Conservation (phyloP, 2,113 vertebrate genomes). For the Prietella phreatophila region DNA sequence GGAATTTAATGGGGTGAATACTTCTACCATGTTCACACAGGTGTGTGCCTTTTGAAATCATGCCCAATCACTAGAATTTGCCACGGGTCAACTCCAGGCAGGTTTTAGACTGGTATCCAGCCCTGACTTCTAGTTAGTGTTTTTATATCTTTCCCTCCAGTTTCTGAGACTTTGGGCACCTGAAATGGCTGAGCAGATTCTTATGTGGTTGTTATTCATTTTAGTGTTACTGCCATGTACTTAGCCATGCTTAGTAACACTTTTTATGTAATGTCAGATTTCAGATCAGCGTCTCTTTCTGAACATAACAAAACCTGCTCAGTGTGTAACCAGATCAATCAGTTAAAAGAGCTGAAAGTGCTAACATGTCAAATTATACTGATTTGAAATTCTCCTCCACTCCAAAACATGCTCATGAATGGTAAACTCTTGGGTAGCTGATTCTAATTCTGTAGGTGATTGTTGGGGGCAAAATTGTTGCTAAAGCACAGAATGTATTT, state of each 20-base stretch:
- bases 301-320: slow-evolving; percentile 63
- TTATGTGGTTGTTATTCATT: slow-evolving; percentile 1
- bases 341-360: neutral
- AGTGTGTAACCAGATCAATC: neutral
- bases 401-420: neutral
- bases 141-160: slow-evolving; percentile 10
- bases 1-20: neutral
- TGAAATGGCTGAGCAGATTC: neutral
- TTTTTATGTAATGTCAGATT: slow-evolving; percentile 9
- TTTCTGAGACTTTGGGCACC: neutral
- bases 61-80: neutral
- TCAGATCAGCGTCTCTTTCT: slow-evolving; percentile 34
- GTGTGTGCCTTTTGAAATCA: neutral
- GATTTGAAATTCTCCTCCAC: neutral
- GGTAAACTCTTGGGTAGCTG: neutral
- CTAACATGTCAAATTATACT: neutral
- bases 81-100: neutral
- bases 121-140: slow-evolving; percentile 53
- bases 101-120: slow-evolving; percentile 72
- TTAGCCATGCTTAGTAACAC: neutral
- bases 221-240: neutral
- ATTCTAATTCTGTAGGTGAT: neutral
- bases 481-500: neutral
- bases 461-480: neutral
- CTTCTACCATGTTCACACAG: too few relatives aligned